Evolutionary conservation across 2,113 vertebrate species (phyloP).

Genomic region (Carollia perspicillata): DNA sequence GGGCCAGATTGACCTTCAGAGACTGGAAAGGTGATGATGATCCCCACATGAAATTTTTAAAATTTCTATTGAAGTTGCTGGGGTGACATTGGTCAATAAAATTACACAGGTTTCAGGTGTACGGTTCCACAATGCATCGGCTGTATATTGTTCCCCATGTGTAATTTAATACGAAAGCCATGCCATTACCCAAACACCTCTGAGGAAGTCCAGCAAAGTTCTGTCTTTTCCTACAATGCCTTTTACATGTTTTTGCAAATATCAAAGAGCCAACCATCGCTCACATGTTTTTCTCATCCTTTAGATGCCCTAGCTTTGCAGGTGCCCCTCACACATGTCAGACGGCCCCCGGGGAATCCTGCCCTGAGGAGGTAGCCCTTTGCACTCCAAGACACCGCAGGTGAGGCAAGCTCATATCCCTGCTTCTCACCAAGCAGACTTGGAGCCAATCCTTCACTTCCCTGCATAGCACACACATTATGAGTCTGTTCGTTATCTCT

Average conservation of each 20-base stretch:
- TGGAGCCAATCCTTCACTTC: background rate
- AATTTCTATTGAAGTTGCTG: background rate
- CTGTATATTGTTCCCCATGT: background rate
- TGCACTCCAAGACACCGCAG: background rate
- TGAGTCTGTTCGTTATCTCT: background rate
- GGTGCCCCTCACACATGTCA: background rate
- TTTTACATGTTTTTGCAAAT: background rate
- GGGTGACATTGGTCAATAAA: background rate
- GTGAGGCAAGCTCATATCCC: background rate
- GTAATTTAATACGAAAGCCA: background rate
- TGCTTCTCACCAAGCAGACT: background rate
- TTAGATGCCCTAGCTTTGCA: background rate
- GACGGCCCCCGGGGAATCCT: background rate
- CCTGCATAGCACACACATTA: background rate
- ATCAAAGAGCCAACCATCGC: background rate
- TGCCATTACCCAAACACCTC: background rate
- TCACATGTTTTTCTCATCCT: background rate
- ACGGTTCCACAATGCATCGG: background rate
- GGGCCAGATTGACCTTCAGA: background rate
- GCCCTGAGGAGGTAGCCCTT: background rate
- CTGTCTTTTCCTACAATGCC: background rate
- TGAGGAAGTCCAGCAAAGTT: background rate
- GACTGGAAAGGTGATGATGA: background rate
- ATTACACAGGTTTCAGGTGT: background rate
- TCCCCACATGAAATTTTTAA: background rate